These are phyloP conservation scores for Atrichornis clamosus DNA, from an alignment of 2,113 vertebrate species.

Conservation along the genomic window DNA sequence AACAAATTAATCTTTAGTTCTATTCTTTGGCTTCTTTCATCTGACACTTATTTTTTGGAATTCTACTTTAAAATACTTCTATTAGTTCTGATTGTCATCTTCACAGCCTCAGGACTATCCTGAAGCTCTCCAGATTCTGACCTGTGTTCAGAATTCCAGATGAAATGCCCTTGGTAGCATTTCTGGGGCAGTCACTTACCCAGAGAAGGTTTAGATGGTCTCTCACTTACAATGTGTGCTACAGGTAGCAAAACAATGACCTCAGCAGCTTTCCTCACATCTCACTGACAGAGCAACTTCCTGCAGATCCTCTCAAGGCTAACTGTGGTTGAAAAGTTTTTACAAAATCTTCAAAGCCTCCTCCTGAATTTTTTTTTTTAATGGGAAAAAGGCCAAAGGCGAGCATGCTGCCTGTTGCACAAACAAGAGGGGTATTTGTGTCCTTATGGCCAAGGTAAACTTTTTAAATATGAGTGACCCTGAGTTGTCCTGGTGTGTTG, in stretches of 20 bases:
- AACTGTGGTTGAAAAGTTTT: neutral
- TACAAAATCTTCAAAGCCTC: neutral
- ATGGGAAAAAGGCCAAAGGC: neutral
- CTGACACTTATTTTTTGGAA: neutral
- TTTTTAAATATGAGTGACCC: neutral
- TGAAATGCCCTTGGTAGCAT: neutral
- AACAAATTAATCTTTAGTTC: neutral
- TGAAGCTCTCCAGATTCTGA: neutral
- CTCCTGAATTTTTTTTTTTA: neutral
- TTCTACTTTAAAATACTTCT: neutral
- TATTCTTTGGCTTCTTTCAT: neutral
- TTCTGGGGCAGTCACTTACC: neutral
- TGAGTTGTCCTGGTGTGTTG: neutral
- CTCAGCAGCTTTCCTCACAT: neutral
- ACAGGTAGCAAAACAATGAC: neutral
- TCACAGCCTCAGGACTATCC: neutral
- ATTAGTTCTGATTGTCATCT: neutral
- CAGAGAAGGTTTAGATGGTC: fast-evolving
- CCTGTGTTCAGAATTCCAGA: neutral
- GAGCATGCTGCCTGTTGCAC: neutral
- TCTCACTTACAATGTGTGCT: neutral
- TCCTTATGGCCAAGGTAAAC: neutral
- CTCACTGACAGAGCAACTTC: neutral
- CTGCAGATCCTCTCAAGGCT: neutral
- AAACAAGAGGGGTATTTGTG: neutral